Conservation (phyloP, 2,113 vertebrate genomes). For the Myotis lucifugus region DNA sequence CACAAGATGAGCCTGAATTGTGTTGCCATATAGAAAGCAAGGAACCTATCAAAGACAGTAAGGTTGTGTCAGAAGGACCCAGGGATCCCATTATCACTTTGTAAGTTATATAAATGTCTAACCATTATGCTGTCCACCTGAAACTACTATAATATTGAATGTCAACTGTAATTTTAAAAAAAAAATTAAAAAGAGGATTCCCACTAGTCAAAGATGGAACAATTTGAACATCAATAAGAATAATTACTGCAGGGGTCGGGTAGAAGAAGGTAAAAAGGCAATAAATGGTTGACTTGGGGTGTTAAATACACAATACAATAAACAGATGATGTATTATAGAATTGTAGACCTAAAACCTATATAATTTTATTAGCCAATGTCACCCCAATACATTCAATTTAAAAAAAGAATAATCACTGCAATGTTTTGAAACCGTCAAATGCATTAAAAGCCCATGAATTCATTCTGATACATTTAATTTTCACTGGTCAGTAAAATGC, state of each 20-base stretch:
- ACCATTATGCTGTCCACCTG: not conserved
- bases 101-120: not conserved
- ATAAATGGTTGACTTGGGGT: not conserved
- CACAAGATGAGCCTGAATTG: not conserved
- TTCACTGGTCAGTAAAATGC: not conserved
- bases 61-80: not conserved
- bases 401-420: not conserved
- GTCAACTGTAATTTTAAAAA: not conserved
- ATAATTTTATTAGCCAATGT: not conserved
- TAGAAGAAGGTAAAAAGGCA: not conserved
- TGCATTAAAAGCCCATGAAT: not conserved
- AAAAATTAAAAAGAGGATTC: not conserved
- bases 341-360: not conserved
- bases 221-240: not conserved
- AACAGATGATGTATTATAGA: not conserved
- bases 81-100: not conserved
- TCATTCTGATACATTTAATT: not conserved
- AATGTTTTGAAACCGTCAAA: not conserved
- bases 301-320: not conserved
- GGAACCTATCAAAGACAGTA: not conserved
- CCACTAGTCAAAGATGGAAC: not conserved
- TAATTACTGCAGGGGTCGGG: not conserved
- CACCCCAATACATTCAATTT: not conserved
- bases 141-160: not conserved
- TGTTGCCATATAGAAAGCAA: not conserved